phyloP scores from a whole-genome alignment of 2,888 invertebrate genomes.

The Argyresthia albistria region DNA sequence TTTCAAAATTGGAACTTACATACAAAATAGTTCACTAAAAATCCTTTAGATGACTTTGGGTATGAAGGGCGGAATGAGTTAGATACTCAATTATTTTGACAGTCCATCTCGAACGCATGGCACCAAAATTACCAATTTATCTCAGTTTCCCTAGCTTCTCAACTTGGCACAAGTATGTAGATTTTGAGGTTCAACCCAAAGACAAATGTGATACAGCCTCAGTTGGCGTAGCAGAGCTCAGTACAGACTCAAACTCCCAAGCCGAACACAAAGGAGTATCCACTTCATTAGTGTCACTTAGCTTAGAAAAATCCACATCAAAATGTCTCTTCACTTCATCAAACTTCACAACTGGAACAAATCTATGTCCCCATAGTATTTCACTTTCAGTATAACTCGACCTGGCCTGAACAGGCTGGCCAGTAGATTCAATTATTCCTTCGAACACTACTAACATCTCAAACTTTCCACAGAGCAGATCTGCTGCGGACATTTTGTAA shows the following conservation, averaged over 20 bases:
- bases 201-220: too few species aligned
- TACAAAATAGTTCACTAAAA: too few species aligned
- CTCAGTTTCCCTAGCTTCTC: too few species aligned
- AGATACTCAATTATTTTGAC: too few species aligned
- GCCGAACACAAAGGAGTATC: constrained; percentile 91
- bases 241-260: constrained; percentile 63
- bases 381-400: constrained; percentile 87
- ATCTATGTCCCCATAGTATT: constrained; percentile 90
- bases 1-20: too few species aligned
- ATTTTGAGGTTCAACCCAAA: too few species aligned
- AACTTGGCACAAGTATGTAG: too few species aligned
- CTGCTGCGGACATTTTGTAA: constrained; percentile 89
- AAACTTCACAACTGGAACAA: constrained; percentile 83
- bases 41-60: too few species aligned
- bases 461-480: constrained; percentile 87
- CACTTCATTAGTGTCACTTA: constrained; percentile 87
- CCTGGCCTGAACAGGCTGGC: constrained; percentile 84
- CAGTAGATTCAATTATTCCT: constrained; percentile 92
- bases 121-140: too few species aligned
- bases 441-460: constrained; percentile 91
- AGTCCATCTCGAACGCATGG: too few species aligned
- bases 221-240: too few species aligned
- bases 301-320: constrained; percentile 90
- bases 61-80: too few species aligned
- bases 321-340: constrained; percentile 80